phyloP scores from a whole-genome alignment of 2,888 invertebrate genomes.

The Stramonita haemastoma region DNA sequence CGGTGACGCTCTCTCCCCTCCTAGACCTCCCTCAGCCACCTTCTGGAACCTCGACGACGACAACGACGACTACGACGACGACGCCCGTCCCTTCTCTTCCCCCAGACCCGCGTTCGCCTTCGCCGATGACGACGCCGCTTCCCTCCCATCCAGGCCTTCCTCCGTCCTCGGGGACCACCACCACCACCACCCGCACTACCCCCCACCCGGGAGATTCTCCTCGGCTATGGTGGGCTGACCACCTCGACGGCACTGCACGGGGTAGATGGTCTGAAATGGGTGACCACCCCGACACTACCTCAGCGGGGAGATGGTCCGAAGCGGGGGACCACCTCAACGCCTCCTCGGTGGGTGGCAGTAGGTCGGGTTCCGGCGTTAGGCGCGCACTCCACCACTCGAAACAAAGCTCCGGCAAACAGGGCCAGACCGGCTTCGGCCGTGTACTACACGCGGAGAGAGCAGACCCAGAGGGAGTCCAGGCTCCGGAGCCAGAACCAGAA shows the following conservation, averaged over 20 bases:
- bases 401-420: neutral
- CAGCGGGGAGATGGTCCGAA: too few species aligned
- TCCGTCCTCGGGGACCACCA: neutral
- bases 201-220: neutral
- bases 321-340: too few species aligned
- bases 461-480: neutral
- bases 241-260: too few species aligned
- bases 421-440: neutral
- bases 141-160: conserved; percentile 3
- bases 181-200: neutral
- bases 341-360: too few species aligned
- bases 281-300: too few species aligned
- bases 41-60: too few species aligned
- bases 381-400: neutral
- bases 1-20: too few species aligned
- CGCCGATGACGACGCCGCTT: neutral
- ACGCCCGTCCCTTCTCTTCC: too few species aligned
- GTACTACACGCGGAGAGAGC: neutral
- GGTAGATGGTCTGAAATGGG: too few species aligned
- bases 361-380: too few species aligned
- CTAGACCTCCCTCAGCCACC: neutral
- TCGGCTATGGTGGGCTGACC: neutral
- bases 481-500: neutral
- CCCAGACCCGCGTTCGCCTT: neutral
- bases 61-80: too few species aligned